Evolutionary conservation across 2,113 vertebrate species (phyloP).

Genomic region (Vicugna pacos): DNA sequence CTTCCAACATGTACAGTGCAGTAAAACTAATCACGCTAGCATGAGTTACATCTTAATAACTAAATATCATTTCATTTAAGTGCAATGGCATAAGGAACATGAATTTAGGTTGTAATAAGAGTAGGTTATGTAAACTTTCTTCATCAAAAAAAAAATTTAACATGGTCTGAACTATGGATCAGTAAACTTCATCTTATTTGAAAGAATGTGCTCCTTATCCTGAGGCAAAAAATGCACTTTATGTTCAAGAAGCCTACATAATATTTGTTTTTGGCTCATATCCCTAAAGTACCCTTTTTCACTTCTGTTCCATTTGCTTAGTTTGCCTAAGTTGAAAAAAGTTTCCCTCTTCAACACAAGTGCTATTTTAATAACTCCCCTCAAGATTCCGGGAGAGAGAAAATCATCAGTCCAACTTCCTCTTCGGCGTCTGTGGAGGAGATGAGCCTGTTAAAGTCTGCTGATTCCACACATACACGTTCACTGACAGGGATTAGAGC

Average conservation of each 20-base stretch:
- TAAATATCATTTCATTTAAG: neutral
- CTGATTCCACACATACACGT: neutral
- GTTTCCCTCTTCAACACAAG: neutral
- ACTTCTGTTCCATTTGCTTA: slow-evolving; percentile 23
- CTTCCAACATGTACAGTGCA: neutral
- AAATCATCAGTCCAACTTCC: neutral
- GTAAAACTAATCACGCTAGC: neutral
- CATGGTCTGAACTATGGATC: slow-evolving; percentile 70
- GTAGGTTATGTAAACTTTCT: slow-evolving; percentile 69
- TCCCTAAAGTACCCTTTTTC: neutral
- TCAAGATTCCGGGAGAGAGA: neutral
- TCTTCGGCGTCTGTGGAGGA: neutral
- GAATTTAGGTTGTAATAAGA: slow-evolving; percentile 69
- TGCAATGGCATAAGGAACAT: slow-evolving; percentile 47
- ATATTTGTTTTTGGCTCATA: slow-evolving; percentile 61
- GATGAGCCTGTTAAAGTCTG: neutral
- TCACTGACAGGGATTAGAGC: neutral
- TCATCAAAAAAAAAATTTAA: slow-evolving; percentile 73
- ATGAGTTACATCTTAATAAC: neutral
- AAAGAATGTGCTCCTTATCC: slow-evolving; percentile 82
- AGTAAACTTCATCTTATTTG: slow-evolving; percentile 75
- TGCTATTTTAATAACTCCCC: slow-evolving; percentile 32
- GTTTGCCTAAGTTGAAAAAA: neutral
- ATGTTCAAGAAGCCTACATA: slow-evolving; percentile 74
- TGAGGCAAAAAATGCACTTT: slow-evolving; percentile 86